These are phyloP conservation scores for Solenodon paradoxus DNA, from an alignment of 2,113 vertebrate genomes.

Conservation along the genomic window DNA sequence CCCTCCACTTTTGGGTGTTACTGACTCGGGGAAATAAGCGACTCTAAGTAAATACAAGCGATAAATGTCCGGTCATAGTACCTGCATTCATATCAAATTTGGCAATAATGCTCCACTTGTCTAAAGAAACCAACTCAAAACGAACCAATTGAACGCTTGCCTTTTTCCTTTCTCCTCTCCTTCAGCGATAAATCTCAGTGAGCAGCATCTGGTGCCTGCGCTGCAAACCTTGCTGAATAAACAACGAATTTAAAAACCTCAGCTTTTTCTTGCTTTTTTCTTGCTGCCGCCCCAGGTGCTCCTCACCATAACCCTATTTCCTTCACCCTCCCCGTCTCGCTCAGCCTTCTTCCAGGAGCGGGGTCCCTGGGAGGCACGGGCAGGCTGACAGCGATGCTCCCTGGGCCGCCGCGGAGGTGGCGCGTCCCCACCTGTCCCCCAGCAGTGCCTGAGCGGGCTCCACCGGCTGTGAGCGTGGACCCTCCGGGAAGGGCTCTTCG, in stretches of 20 bases:
- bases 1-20: too few species aligned
- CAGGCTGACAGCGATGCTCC: too few species aligned
- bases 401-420: too few species aligned
- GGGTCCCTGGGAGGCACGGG: too few species aligned
- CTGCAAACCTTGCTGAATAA: constrained; percentile 45
- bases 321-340: too few species aligned
- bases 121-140: constrained; percentile 33
- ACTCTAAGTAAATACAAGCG: not conserved
- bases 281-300: not conserved
- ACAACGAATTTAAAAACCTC: not conserved
- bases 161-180: not conserved
- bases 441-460: too few species aligned
- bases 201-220: constrained; percentile 58
- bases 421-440: too few species aligned
- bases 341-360: too few species aligned
- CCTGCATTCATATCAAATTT: not conserved
- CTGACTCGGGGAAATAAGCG: not conserved
- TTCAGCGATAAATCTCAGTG: not conserved
- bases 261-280: not conserved
- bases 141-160: not conserved
- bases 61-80: not conserved
- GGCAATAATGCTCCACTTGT: not conserved
- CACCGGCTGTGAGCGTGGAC: too few species aligned
- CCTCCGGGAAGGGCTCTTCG: too few species aligned
- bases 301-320: too few species aligned